Evolutionary conservation across 2,113 vertebrate genomes (phyloP).

Genomic region (Heloderma charlesbogerti): DNA sequence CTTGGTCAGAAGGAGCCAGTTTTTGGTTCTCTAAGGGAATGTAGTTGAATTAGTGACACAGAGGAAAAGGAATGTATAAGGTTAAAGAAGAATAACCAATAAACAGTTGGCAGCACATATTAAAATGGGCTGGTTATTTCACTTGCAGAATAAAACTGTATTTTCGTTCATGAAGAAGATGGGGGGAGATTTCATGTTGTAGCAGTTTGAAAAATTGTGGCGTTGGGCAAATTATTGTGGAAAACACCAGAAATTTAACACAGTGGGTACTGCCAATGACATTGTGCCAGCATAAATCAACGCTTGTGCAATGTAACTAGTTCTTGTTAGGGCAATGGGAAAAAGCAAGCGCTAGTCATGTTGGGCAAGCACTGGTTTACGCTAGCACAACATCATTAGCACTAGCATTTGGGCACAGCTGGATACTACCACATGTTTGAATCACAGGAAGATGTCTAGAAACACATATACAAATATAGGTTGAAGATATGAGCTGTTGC

Average conservation of each 20-base stretch:
- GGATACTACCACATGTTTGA: not conserved
- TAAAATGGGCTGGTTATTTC: not conserved
- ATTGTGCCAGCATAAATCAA: too few species aligned
- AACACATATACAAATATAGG: not conserved
- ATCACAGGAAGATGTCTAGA: not conserved
- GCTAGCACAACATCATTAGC: too few species aligned
- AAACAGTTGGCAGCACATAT: not conserved
- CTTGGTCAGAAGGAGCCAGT: not conserved
- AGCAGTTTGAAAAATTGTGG: rapidly evolving
- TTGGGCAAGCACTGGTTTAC: too few species aligned
- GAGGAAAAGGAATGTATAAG: rapidly evolving
- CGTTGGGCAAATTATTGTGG: not conserved
- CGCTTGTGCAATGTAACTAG: too few species aligned
- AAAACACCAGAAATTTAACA: not conserved
- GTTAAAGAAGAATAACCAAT: not conserved
- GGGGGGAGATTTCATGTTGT: not conserved
- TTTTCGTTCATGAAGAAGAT: not conserved
- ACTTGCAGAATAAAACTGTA: rapidly evolving
- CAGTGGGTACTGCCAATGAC: too few species aligned
- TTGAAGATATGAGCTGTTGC: not conserved
- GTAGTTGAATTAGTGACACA: rapidly evolving
- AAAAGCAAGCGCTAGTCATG: too few species aligned
- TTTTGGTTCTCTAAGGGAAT: not conserved
- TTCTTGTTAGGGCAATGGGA: too few species aligned
- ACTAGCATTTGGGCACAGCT: too few species aligned